Evolutionary conservation across 1,140 invertebrate genomes (phyloP), one percentile per base, ranked within the genome.

Genomic region (Tribolium madens): DNA sequence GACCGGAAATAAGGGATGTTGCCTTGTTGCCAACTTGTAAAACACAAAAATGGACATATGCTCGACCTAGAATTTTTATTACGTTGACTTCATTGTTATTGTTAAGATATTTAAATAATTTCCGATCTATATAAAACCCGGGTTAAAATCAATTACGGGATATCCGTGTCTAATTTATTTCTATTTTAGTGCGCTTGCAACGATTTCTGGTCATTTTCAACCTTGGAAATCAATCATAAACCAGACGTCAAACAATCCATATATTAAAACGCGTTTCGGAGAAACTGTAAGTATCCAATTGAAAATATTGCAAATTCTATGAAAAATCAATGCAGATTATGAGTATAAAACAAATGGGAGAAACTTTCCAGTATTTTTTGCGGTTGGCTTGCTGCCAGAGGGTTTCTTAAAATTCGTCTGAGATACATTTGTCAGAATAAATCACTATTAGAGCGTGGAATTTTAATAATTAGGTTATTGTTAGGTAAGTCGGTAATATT

Each of bases 181-280:
- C 70, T 72, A 72, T 72, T 72, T 72, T 72, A 33, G 50, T 52
- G 21, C 57, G 57, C 42, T 15, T 48, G 47, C 47, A 71, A 21
- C 21, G 70, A 72, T 72, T 71, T 72, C 70, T 72, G 70, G 46
- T 72, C 13, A 72, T 50, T 72, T 72, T 72, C 70, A 72, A 72
- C 70, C 70, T 72, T 72, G 46, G 50, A 72, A 72, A 52, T 50
- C 70, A 64, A 64, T 64, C 57, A 64, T 64, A 64, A 64, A 64
- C 57, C 57, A 64, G 57, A n/a, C 57, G 53, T 60, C 57, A 13
- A 64, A 64, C 31, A 21, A 60, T 60, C 12, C 53, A 60, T 15
- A 60, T 60, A 21, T 33, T 64, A 64, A 64, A 64, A 64, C 14
- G 57, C 18, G n/a, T 13, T 64, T 64, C 57, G 10, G 7, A 33